Evolutionary conservation across 2,888 invertebrate species (phyloP), one percentile per base, ranked within the genome.

Genomic region (Netelia virgata): DNA sequence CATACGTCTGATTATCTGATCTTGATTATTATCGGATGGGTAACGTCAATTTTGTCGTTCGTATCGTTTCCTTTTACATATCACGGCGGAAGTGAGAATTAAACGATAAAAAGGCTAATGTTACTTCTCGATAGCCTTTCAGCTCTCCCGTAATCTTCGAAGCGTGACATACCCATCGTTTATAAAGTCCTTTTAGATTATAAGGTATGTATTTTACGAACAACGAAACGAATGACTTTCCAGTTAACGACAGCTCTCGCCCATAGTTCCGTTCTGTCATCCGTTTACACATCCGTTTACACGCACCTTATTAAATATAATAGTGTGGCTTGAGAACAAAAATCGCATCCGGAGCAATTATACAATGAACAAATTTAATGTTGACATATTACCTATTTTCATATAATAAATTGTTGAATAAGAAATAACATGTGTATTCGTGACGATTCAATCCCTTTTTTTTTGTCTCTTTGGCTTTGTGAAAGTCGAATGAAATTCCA

Each of bases 301-400:
- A 36, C 36, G 36, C 36, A 36, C 5, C 6, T 36, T 36, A 36
- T 6, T 36, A 6, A 36, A 36, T 36, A 47, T 81, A 76, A 83
- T 72, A 61, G 78, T 68, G 82, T 84, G 84, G 72, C 86, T 61
- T 73, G 69, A 78, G 73, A 68, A 76, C 70, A 79, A 63, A 50
- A 41, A 61, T 78, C 72, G 70, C 74, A 84, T 83, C 85, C 61
- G 84, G 73, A 84, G 75, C 72, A 86, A 73, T 70, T 80, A 80
- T 82, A 81, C 70, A 83, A 86, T 84, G 73, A 85, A 59, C 81
- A 83, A 81, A 82, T 82, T 87, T 86, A 86, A 86, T 87, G 88
- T 87, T 86, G 80, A 85, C 76, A 87, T 81, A 83, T 74, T 83
- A 80, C 61, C 86, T 87, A 84, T 87, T 86, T 86, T 82, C 76